Evolutionary conservation across 2,888 invertebrate genomes (phyloP), one percentile per base, ranked within the genome.

Genomic region (Drosophila mettleri): DNA sequence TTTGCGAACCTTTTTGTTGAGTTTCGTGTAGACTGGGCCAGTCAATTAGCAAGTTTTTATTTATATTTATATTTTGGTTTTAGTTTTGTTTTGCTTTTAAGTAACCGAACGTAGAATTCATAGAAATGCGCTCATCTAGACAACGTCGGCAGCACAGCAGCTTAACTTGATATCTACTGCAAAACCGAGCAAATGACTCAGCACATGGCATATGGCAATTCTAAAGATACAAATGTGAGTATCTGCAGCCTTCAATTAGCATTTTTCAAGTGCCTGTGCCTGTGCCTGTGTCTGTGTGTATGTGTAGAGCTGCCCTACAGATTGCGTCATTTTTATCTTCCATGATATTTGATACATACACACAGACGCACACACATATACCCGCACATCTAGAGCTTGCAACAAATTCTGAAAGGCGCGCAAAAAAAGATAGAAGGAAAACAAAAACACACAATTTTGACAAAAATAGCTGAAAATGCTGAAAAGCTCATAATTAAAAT

Each of bases 161-260:
- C 24, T n/a, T 38, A 73, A 73, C 41, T 48, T 74, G 59, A 74
- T 74, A 67, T 63, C 60, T 58, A 22, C 12, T 54, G 54, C 8
- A 36, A 24, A 33, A 39, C 41, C 22, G 22, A 24, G 45, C 36
- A 46, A 59, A 53, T 74, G 74, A 74, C 51, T 74, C 74, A 74
- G 62, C 71, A 59, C 31, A 24, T 20, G 46, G 60, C 69, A 73
- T 41, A 74, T 74, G 70, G 70, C 61, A 70, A 69, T 69, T 51
- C 61, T 61, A 51, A 34, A 74, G 69, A 74, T 67, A 62, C 51
- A 53, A 33, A 55, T 46, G 48, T 27, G 38, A 41, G 41, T 60
- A 67, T 64, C 55, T 63, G 65, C 57, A 83, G 81, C 79, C 81
- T 81, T 84, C 84, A 82, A 84, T 84, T 84, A 84, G 69, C 79